Base-by-base conservation (phyloP, 2,888 invertebrate genomes). In the Aleiodes testaceus region DNA sequence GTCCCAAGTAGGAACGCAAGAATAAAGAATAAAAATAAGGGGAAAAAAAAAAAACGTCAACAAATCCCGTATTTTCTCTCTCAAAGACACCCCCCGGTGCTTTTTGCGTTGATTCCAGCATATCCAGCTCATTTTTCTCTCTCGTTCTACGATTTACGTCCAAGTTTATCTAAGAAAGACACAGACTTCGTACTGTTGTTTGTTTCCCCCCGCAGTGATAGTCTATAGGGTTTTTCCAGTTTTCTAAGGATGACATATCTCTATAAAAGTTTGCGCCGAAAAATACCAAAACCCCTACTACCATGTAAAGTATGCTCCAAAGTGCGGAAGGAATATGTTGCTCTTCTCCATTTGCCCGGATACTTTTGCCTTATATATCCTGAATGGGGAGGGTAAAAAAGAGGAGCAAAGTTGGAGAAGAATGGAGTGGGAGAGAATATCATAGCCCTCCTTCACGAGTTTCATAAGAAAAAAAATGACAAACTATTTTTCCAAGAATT, bases 81-180 rank as follows among this genome's bases (percentile, higher is more conserved):
- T 7, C 18, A 47, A 64, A 63, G 64, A 64, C 18, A 45, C 67
- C 71, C 72, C 36, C 36, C 16, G 47, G 64, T n/a, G 52, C 55
- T 72, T 64, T 66, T 67, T 30, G 47, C 63, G 53, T 72, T 47
- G 47, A 55, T 53, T 72, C 52, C 20, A 52, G 36, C 55, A 30
- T 30, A 55, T 30, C n/a, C 55, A 50, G 53, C 67, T 66, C 67
- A 66, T 74, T 74, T 72, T 69, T 69, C 70, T 66, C 61, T 64
- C 55, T 63, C 55, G 14, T 72, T 68, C 64, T 45, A 20, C 67
- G 67, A 72, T 72, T 68, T 72, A 72, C 67, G 67, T 67, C 67
- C 63, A 67, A 67, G 63, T 72, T 72, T 72, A 72, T 72, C 67
- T 72, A 72, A 72, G 67, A 72, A 63, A 75, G 72, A 75, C 73